Evolutionary conservation across 92 coral and sea anemone genomes (phyloP).

Genomic region (Plumapathes pennacea): DNA sequence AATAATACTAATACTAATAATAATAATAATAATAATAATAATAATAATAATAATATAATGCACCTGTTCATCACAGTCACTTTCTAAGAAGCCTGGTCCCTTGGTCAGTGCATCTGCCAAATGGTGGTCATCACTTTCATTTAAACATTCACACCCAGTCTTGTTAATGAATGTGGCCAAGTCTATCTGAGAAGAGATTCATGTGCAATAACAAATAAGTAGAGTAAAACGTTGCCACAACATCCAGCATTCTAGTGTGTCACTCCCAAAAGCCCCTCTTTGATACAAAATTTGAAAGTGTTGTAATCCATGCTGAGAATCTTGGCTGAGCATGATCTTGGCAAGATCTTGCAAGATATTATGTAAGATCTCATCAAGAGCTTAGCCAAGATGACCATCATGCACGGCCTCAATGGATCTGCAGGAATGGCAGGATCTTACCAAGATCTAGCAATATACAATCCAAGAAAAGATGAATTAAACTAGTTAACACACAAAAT

Average conservation of each 20-base stretch:
- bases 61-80: constrained; percentile 99
- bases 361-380: too few relatives aligned
- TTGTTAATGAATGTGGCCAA: constrained; percentile 67
- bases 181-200: constrained; percentile 74
- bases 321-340: too few relatives aligned
- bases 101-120: constrained; percentile 73
- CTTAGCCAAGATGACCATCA: too few relatives aligned
- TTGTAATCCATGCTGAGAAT: too few relatives aligned
- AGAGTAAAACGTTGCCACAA: not conserved
- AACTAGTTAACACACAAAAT: not conserved
- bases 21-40: too few relatives aligned
- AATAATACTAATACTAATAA: too few relatives aligned
- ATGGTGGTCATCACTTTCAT: constrained; percentile 85
- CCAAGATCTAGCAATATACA: not conserved
- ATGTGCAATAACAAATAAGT: not conserved
- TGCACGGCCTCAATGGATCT: too few relatives aligned
- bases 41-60: too few relatives aligned
- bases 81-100: constrained; percentile 86
- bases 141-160: constrained; percentile 89
- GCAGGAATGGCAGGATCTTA: too few relatives aligned
- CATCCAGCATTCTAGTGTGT: not conserved
- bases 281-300: too few relatives aligned
- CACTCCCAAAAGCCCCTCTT: too few relatives aligned
- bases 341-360: too few relatives aligned
- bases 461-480: not conserved